phyloP scores from a whole-genome alignment of 92 coral and sea anemone species.

The Montipora capitata region DNA sequence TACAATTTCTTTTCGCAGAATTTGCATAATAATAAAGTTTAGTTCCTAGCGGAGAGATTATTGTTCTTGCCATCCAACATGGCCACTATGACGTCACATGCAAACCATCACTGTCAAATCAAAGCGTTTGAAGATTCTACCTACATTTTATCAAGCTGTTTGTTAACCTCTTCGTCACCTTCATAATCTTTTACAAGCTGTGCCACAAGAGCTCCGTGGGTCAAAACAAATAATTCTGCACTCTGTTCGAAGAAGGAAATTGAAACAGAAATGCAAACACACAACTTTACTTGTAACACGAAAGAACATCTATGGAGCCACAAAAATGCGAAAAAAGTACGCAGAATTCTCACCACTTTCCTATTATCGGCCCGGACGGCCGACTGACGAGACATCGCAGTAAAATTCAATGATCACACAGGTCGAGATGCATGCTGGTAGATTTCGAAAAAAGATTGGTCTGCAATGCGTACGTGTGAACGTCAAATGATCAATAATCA shows the following conservation, averaged over 20 bases:
- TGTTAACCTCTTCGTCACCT: conserved; percentile 96
- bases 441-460: background rate
- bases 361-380: conserved; percentile 94
- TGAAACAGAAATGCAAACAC: background rate
- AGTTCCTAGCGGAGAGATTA: no score
- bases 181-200: conserved; percentile 98
- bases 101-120: no score
- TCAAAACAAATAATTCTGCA: conserved; percentile 93
- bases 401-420: background rate
- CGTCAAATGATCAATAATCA: no score
- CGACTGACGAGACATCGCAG: conserved; percentile 93
- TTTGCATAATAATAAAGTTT: no score
- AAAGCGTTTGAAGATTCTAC: conserved; percentile 4
- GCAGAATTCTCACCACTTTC: conserved; percentile 88
- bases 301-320: no score
- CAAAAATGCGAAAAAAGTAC: background rate
- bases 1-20: no score
- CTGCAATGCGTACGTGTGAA: background rate
- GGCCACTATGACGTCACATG: no score
- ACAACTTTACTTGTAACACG: background rate
- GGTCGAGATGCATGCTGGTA: background rate
- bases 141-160: conserved; percentile 96
- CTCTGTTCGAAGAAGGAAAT: conserved; percentile 68
- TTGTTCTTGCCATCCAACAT: no score
- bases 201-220: conserved; percentile 96